Conservation (phyloP, 1,140 invertebrate species). For the Zaprionus gabonicus region DNA sequence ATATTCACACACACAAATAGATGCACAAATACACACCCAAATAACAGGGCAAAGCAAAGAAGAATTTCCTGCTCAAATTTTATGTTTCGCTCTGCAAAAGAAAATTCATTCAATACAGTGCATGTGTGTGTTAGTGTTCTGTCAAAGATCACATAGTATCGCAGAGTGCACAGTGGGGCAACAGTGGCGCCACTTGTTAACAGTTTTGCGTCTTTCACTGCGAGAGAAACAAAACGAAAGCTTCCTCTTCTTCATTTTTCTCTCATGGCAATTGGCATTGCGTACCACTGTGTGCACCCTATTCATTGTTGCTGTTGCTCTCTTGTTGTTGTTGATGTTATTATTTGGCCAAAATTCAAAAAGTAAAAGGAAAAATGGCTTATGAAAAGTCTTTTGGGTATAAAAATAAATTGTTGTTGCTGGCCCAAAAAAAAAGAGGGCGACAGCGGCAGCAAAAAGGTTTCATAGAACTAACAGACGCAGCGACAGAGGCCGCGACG, state of each 20-base stretch:
- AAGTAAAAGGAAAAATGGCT: conserved; percentile 63
- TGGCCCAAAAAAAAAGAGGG: conserved; percentile 45
- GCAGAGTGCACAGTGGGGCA: conserved; percentile 6
- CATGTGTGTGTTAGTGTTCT: conserved; percentile 1
- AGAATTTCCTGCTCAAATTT: conserved; percentile 26
- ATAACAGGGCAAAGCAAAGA: conserved; percentile 9
- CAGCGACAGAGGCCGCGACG: background rate
- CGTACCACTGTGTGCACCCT: conserved; percentile 31
- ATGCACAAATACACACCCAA: background rate
- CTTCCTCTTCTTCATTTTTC: background rate
- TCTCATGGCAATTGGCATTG: background rate
- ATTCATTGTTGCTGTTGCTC: conserved; percentile 54
- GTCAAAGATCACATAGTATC: conserved; percentile 18
- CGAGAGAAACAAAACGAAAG: background rate
- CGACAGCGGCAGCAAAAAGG: conserved; percentile 20
- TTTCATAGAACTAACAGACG: conserved; percentile 6
- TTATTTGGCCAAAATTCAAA: conserved; percentile 77
- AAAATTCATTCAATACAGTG: conserved; percentile 65
- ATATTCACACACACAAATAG: background rate
- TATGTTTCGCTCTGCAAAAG: conserved; percentile 30
- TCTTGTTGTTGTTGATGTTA: conserved; percentile 30
- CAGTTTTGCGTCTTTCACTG: background rate
- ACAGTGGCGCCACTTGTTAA: background rate
- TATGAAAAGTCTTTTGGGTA: conserved; percentile 65
- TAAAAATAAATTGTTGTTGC: conserved; percentile 68